A percentile compares a stretch with the other conserved stretches of the same genome.
phyloP scores from a whole-genome alignment of 2,797 vertebrate genomes.

The Semaprochilodus insignis region DNA sequence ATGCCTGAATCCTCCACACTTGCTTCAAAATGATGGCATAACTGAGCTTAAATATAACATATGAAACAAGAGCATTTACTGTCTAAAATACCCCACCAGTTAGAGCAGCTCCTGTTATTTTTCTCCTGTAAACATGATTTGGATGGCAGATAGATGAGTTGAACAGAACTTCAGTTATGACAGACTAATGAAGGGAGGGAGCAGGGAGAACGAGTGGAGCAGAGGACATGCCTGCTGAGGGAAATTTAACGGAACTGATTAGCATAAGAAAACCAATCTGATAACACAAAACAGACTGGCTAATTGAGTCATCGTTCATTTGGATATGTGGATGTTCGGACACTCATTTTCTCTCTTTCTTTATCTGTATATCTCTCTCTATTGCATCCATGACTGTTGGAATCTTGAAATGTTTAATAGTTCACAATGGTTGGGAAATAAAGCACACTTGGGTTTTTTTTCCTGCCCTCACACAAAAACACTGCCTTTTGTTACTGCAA shows the following conservation, averaged over 20 bases:
- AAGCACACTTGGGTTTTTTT: no score
- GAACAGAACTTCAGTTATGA: constrained; percentile 61
- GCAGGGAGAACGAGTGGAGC: constrained; percentile 58
- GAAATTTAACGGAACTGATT: constrained; percentile 74
- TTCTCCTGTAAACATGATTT: constrained; percentile 66
- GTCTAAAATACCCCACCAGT: not conserved
- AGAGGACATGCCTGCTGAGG: constrained; percentile 57
- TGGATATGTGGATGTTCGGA: not conserved
- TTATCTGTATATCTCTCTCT: not conserved
- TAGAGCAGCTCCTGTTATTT: constrained; percentile 61
- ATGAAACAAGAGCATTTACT: not conserved
- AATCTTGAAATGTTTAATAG: no score
- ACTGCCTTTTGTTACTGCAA: no score
- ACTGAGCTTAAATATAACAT: not conserved
- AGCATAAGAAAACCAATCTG: constrained; percentile 75
- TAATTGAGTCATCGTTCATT: constrained; percentile 75
- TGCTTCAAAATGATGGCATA: not conserved
- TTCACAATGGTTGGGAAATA: no score
- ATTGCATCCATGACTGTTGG: no score
- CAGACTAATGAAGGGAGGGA: constrained; percentile 50
- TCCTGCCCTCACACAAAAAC: no score
- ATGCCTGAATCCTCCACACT: not conserved
- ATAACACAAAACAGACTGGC: constrained; percentile 68
- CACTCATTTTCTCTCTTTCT: not conserved
- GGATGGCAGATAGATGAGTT: constrained; percentile 62